These are phyloP conservation scores for Drosophila sp. DNA, from an alignment of 1,140 invertebrate genomes.

Conservation along the genomic window DNA sequence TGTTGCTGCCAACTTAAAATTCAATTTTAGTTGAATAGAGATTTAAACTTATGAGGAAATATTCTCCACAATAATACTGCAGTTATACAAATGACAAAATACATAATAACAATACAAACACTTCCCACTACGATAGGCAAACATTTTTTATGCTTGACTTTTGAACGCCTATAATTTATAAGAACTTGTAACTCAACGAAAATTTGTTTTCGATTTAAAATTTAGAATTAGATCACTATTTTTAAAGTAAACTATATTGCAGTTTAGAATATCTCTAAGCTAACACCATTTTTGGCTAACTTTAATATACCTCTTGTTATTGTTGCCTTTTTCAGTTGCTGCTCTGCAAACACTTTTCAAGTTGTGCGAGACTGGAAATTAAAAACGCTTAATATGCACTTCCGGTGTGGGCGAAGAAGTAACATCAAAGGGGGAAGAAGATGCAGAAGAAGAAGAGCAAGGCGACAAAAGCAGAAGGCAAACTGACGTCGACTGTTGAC, in stretches of 20 bases:
- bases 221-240: too few relatives aligned
- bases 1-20: slow-evolving; percentile 22
- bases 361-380: slow-evolving; percentile 75
- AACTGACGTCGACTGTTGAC: slow-evolving; percentile 15
- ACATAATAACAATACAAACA: too few relatives aligned
- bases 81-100: neutral
- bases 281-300: neutral
- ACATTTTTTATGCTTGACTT: too few relatives aligned
- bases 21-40: neutral
- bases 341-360: slow-evolving; percentile 60
- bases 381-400: slow-evolving; percentile 81
- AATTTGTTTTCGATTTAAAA: too few relatives aligned
- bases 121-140: too few relatives aligned
- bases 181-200: too few relatives aligned
- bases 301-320: slow-evolving; percentile 6
- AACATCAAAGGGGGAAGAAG: slow-evolving; percentile 7
- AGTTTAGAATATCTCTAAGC: neutral
- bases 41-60: neutral
- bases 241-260: too few relatives aligned
- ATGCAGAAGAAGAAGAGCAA: slow-evolving; percentile 10
- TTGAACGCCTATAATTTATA: too few relatives aligned
- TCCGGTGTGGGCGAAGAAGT: slow-evolving; percentile 57
- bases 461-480: slow-evolving; percentile 17
- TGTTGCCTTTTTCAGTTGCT: slow-evolving; percentile 3
- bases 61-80: neutral